phyloP scores from a whole-genome alignment of 1,140 invertebrate species.

The Delia radicum region DNA sequence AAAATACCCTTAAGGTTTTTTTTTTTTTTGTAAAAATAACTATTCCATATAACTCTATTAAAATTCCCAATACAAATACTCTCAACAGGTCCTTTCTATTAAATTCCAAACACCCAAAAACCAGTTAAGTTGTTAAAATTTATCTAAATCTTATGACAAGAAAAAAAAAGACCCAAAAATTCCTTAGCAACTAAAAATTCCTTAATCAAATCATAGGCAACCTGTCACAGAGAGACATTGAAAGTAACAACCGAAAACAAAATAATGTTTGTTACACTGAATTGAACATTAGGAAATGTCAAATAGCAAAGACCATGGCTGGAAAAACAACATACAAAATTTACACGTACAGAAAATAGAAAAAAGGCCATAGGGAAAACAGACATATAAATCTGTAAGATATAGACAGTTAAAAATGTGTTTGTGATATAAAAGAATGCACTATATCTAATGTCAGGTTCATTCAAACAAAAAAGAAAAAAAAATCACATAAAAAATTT shows the following conservation, averaged over 20 bases:
- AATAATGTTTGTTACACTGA: not conserved
- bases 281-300: constrained; percentile 14
- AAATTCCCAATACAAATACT: too few relatives aligned
- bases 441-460: not conserved
- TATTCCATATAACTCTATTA: too few relatives aligned
- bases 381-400: constrained; percentile 6
- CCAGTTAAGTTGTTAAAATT: not conserved
- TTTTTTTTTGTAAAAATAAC: too few relatives aligned
- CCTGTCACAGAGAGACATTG: not conserved
- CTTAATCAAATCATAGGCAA: not conserved
- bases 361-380: not conserved
- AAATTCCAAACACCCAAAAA: not conserved
- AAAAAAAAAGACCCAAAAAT: not conserved
- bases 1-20: too few relatives aligned
- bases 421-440: not conserved
- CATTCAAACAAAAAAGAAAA: not conserved
- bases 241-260: not conserved
- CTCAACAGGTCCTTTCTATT: not conserved
- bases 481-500: not conserved
- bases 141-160: not conserved
- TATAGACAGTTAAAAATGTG: not conserved
- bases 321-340: not conserved
- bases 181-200: not conserved
- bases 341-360: not conserved
- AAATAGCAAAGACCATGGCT: not conserved